Conservation (phyloP, 2,888 invertebrate genomes). For the Noctua comes region DNA sequence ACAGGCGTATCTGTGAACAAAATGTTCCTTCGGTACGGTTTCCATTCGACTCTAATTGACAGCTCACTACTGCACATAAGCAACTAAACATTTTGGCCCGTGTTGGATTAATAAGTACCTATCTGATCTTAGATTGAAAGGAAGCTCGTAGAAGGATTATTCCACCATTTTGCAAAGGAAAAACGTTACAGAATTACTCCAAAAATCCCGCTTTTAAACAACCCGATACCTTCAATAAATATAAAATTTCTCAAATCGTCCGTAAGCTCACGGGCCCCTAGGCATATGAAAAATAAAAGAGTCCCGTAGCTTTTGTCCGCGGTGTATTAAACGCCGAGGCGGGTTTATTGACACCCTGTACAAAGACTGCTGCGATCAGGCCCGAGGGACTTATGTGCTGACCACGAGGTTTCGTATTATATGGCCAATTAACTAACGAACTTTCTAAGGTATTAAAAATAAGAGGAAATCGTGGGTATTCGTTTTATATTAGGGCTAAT, state of each 20-base stretch:
- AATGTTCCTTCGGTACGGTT: background rate
- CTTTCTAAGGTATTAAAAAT: constrained; percentile 39
- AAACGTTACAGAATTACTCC: background rate
- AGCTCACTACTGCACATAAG: background rate
- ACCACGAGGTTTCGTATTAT: constrained; percentile 33
- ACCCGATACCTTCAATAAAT: constrained; percentile 31
- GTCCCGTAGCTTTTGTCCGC: constrained; percentile 66
- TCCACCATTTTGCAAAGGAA: background rate
- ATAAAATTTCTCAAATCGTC: constrained; percentile 50
- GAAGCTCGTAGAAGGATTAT: background rate
- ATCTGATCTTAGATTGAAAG: background rate
- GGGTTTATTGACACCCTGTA: constrained; percentile 70
- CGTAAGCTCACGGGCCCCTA: constrained; percentile 66
- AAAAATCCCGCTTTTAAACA: background rate
- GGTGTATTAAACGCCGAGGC: constrained; percentile 66
- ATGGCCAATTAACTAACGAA: constrained; percentile 58
- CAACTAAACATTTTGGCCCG: background rate
- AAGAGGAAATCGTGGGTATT: constrained; percentile 9
- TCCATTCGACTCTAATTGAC: background rate
- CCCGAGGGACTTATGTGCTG: constrained; percentile 51
- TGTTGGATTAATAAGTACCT: background rate
- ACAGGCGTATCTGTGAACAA: background rate
- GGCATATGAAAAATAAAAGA: constrained; percentile 70
- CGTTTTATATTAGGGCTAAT: constrained; percentile 32
- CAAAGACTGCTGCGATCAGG: constrained; percentile 22